phyloP scores from a whole-genome alignment of 2,113 vertebrate genomes.

The Aptenodytes forsteri region DNA sequence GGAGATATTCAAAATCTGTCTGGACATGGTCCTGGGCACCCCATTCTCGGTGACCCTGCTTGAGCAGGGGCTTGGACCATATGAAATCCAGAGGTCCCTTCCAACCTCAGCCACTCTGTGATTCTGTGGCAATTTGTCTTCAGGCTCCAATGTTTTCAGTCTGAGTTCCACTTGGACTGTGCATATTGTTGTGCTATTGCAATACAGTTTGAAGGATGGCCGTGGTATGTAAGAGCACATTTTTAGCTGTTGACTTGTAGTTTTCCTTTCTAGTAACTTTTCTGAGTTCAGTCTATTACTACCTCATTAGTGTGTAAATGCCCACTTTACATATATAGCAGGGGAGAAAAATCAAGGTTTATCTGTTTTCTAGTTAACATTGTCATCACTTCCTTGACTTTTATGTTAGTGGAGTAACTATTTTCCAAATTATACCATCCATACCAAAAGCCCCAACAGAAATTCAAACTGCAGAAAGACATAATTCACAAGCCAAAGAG shows the following conservation, averaged over 20 bases:
- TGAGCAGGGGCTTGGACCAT: background rate
- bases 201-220: background rate
- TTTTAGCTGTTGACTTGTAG: background rate
- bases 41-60: background rate
- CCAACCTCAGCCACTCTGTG: rapidly evolving
- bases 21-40: background rate
- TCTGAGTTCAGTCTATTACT: background rate
- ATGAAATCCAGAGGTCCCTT: rapidly evolving
- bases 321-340: background rate
- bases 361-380: background rate
- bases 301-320: background rate
- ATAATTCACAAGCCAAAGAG: background rate
- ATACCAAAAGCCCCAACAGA: background rate
- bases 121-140: background rate
- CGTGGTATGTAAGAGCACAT: background rate
- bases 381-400: background rate
- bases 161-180: background rate
- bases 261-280: background rate
- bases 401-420: background rate
- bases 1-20: background rate
- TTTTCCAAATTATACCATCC: background rate
- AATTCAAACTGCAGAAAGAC: background rate
- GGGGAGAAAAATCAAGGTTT: background rate
- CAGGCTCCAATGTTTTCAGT: background rate
- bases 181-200: background rate